phyloP scores from a whole-genome alignment of 2,888 invertebrate species.

The Lottia scabra region DNA sequence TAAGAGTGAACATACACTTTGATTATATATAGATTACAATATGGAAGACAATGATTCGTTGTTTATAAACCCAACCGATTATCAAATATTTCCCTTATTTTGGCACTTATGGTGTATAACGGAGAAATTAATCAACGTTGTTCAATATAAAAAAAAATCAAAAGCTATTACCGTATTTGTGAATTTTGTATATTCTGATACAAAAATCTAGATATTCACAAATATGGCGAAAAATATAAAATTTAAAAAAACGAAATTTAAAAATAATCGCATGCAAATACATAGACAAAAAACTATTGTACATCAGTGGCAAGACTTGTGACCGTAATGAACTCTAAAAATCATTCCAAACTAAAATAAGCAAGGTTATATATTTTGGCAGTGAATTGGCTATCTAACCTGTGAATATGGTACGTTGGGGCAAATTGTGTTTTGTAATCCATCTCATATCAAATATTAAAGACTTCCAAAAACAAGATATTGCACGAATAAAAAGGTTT shows the following conservation, averaged over 20 bases:
- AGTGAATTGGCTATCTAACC: background rate
- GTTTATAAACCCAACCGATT: background rate
- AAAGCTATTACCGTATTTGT: background rate
- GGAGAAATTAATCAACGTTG: background rate
- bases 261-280: background rate
- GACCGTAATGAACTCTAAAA: background rate
- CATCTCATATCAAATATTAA: too few species aligned
- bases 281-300: background rate
- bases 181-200: background rate
- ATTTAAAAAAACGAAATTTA: background rate
- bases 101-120: background rate
- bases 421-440: too few species aligned
- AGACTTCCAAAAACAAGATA: too few species aligned
- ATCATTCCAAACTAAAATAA: background rate
- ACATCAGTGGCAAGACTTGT: slow-evolving; percentile 2
- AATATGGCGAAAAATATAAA: background rate
- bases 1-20: too few species aligned
- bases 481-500: too few species aligned
- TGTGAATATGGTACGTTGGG: too few species aligned
- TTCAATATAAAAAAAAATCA: background rate
- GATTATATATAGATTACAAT: background rate
- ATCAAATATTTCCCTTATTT: background rate
- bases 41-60: slow-evolving; percentile 5
- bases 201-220: background rate
- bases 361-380: background rate